Percentiles rank a stretch among this genome's conserved stretches.
Evolutionary conservation across 2,888 invertebrate genomes (phyloP).

Genomic region (Bimastos eiseni): DNA sequence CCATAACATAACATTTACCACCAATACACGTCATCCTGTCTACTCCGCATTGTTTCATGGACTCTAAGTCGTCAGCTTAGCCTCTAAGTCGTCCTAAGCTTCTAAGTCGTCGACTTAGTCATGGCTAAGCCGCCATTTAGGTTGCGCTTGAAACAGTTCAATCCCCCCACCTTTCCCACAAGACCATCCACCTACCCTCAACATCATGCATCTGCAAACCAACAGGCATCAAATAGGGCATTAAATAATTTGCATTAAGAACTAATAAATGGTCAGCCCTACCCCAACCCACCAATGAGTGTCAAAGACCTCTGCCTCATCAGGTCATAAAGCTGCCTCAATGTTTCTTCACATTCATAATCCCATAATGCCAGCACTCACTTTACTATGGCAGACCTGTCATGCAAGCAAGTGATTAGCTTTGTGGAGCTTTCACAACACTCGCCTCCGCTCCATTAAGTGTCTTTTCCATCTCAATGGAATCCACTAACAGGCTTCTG

Average conservation of each 20-base stretch:
- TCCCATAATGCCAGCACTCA: neutral
- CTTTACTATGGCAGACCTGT: neutral
- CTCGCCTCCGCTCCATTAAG: neutral
- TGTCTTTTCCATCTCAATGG: neutral
- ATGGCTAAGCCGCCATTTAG: neutral
- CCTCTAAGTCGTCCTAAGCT: too few relatives aligned
- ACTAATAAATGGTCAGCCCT: neutral
- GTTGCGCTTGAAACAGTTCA: neutral
- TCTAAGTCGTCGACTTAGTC: too few relatives aligned
- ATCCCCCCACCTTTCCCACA: neutral
- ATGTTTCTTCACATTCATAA: neutral
- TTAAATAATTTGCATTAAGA: neutral
- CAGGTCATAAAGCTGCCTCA: slow-evolving; percentile 13
- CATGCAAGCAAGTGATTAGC: neutral
- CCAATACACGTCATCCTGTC: neutral
- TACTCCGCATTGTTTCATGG: neutral
- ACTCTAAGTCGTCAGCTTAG: too few relatives aligned
- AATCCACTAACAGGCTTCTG: neutral
- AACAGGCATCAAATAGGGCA: neutral
- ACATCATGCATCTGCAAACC: neutral
- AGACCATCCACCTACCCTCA: neutral
- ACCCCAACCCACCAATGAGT: neutral
- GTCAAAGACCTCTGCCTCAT: neutral
- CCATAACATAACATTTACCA: neutral
- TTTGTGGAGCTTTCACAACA: neutral